Conservation (phyloP, 2,797 vertebrate species). For the Gila robusta region DNA sequence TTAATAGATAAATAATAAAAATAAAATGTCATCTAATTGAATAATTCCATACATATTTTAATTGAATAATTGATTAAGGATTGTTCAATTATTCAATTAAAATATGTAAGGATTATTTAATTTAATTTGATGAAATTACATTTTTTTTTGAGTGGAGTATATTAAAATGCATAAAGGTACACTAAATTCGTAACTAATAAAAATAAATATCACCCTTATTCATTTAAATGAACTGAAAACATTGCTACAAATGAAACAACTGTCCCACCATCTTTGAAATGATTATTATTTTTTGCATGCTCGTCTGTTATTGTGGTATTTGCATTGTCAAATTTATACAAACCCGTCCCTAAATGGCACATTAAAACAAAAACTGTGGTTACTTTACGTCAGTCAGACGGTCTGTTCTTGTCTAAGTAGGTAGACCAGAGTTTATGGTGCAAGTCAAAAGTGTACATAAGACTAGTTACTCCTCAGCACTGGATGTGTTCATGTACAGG, state of each 20-base stretch:
- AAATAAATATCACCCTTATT: background rate
- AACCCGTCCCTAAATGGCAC: background rate
- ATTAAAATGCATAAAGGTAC: background rate
- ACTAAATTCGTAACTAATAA: background rate
- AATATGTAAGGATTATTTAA: too few relatives aligned
- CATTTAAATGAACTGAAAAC: background rate
- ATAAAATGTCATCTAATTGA: too few relatives aligned
- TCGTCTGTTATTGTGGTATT: background rate
- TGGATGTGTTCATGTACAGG: slow-evolving; percentile 69
- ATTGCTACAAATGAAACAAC: background rate
- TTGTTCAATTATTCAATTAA: too few relatives aligned
- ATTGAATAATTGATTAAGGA: too few relatives aligned
- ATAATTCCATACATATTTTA: too few relatives aligned
- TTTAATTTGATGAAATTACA: too few relatives aligned
- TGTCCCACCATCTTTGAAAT: background rate
- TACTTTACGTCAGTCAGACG: background rate
- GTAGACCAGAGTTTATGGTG: slow-evolving; percentile 3
- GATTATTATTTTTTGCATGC: background rate
- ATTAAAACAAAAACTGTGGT: background rate
- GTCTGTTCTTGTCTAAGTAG: background rate
- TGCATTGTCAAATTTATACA: background rate
- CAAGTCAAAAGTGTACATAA: slow-evolving; percentile 9
- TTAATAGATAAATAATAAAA: too few relatives aligned
- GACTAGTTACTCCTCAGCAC: slow-evolving; percentile 30
- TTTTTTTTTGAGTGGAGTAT: background rate